phyloP scores from a whole-genome alignment of 2,888 invertebrate species.

The Tetramorium bicarinatum region DNA sequence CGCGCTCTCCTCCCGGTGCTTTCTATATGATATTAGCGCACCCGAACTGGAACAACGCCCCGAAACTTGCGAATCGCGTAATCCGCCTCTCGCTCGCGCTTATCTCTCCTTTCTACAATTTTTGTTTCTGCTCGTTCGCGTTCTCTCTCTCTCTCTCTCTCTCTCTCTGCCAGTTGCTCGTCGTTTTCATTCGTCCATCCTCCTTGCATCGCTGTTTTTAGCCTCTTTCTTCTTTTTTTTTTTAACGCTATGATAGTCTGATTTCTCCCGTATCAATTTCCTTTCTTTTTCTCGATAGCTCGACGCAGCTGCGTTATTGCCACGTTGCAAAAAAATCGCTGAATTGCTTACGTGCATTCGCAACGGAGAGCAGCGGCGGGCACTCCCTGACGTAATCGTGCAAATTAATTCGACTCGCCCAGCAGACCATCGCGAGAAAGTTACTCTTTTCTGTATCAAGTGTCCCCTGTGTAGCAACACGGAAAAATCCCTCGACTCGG shows the following conservation, averaged over 20 bases:
- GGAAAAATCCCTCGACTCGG: background rate
- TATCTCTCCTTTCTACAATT: background rate
- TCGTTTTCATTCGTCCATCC: background rate
- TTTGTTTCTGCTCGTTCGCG: background rate
- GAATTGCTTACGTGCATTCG: conserved; percentile 54
- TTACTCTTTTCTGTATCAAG: conserved; percentile 66
- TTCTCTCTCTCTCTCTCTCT: background rate
- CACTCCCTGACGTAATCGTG: conserved; percentile 77
- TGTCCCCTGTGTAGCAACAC: background rate
- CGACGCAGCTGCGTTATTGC: background rate
- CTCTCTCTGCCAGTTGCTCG: background rate
- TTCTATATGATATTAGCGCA: conserved; percentile 70
- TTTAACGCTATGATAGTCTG: background rate
- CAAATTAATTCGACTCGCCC: conserved; percentile 81
- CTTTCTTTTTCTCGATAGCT: background rate
- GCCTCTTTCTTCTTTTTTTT: background rate
- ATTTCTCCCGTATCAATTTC: conserved; percentile 16
- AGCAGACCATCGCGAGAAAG: conserved; percentile 79
- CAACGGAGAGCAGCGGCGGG: conserved; percentile 5
- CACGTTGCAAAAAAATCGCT: conserved; percentile 40
- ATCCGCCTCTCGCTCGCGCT: conserved; percentile 13
- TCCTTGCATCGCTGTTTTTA: background rate
- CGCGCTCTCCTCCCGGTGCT: conserved; percentile 47
- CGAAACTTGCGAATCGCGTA: conserved; percentile 62
- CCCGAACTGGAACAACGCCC: conserved; percentile 69